These are phyloP conservation scores for Cyclophora punctaria DNA, from an alignment of 2,888 invertebrate genomes.

Conservation along the genomic window DNA sequence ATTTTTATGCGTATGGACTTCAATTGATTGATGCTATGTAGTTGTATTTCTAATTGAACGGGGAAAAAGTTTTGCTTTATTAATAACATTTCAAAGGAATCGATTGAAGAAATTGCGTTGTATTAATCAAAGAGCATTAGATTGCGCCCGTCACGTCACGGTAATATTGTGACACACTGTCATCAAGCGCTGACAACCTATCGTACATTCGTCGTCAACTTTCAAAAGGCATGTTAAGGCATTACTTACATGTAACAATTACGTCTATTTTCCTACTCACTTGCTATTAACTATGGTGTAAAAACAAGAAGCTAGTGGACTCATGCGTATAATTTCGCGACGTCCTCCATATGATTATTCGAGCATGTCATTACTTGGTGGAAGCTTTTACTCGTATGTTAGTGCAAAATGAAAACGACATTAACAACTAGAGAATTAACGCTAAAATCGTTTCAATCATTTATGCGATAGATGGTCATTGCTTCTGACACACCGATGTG, in stretches of 20 bases:
- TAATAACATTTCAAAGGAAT: constrained; percentile 4
- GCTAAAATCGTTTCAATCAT: constrained; percentile 29
- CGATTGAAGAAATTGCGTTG: constrained; percentile 2
- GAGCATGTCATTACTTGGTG: constrained; percentile 38
- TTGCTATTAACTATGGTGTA: constrained; percentile 41
- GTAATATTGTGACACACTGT: constrained; percentile 24
- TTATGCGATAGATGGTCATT: constrained; percentile 21
- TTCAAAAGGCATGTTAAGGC: constrained; percentile 42
- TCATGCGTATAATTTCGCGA: constrained; percentile 45
- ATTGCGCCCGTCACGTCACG: constrained; percentile 19
- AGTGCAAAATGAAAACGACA: constrained; percentile 32
- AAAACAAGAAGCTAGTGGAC: constrained; percentile 35
- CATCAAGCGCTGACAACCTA: constrained; percentile 35
- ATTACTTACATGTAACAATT: constrained; percentile 40
- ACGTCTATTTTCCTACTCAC: constrained; percentile 41
- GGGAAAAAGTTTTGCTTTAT: constrained; percentile 8
- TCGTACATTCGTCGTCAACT: constrained; percentile 42
- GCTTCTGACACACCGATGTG: constrained; percentile 13
- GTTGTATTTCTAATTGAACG: constrained; percentile 18
- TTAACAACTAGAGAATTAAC: constrained; percentile 28
- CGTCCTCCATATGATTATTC: constrained; percentile 36
- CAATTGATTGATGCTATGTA: constrained; percentile 17
- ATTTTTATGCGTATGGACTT: constrained; percentile 16
- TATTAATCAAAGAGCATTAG: constrained; percentile 6
- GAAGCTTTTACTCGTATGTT: constrained; percentile 29